phyloP scores from a whole-genome alignment of 2,113 vertebrate genomes.

The Rhagologus leucostigma region DNA sequence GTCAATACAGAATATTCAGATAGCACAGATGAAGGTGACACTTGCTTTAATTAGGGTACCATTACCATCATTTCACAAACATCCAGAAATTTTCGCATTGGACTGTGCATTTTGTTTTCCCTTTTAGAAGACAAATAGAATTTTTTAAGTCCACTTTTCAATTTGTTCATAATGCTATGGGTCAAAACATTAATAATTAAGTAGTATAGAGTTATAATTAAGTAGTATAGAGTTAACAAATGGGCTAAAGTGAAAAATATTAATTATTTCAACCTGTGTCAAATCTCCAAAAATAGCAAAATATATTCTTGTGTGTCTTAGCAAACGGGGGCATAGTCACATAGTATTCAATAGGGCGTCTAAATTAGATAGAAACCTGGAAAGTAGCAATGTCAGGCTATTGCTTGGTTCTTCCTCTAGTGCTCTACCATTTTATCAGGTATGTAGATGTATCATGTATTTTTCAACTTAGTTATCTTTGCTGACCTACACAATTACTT shows the following conservation, averaged over 20 bases:
- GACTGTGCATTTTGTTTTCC: background rate
- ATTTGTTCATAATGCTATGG: background rate
- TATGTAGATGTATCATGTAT: background rate
- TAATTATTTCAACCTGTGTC: background rate
- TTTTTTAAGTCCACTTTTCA: background rate
- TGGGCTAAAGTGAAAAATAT: background rate
- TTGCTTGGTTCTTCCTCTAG: background rate
- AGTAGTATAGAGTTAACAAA: background rate
- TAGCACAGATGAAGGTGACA: background rate
- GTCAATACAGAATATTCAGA: background rate
- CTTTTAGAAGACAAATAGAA: background rate
- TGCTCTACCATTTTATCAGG: background rate
- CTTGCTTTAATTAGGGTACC: background rate
- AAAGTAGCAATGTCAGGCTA: background rate
- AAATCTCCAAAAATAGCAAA: background rate
- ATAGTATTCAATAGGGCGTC: background rate
- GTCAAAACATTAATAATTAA: background rate
- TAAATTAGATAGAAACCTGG: background rate
- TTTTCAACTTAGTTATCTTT: background rate
- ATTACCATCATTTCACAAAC: background rate
- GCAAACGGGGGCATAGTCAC: background rate
- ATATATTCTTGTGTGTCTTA: fast-evolving
- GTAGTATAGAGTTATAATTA: background rate
- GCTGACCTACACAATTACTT: background rate
- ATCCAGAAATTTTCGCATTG: background rate